Base-by-base conservation (phyloP, 2,113 vertebrate genomes). In the Nycticorax nycticorax region DNA sequence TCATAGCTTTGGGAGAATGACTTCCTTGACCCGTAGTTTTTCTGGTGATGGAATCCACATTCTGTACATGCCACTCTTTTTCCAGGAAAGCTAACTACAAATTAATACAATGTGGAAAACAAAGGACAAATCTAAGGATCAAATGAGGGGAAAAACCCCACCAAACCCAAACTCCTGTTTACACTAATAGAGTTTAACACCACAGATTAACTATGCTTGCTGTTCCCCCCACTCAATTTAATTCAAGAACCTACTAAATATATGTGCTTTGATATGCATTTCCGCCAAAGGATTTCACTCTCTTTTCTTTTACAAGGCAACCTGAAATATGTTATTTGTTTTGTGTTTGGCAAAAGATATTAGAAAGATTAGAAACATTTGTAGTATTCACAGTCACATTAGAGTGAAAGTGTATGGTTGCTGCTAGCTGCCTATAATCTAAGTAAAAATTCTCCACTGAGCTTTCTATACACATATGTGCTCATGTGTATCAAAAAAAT, bases 91-190 rank as follows among this genome's bases (percentile, higher is more conserved):
- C 56, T 48, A 73, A 88, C 82, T 91, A 87, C 73, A 92, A 95
- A 96, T 96, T 78, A 92, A 91, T 94, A 85, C 85, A 96, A 78
- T 15, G 23, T 96, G 95, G 37, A 85, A 91, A 95, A 82, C 53
- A 94, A 74, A 13, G 1, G 71, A 86, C 39, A 73, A 91, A 75
- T 64, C 48, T 81, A 84, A 96, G 89, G 64, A 92, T 91, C 48
- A 88, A 66, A 83, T 26, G 10, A 12, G n/a, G 19, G 12, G 9
- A 5, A 1, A 19, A 39, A 43, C 35, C 0, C 5, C 52, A 80
- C 28, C 39, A 60, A 89, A 83, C 33, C 14, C 48, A 39, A 82
- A 72, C 30, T 88, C 73, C 53, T 72, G 18, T 88, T 91, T 94
- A 86, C 27, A 62, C 39, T 50, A 24, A 81, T 7, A 23, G 19